Conservation (phyloP, 2,113 vertebrate genomes). For the Brachirus orientalis region DNA sequence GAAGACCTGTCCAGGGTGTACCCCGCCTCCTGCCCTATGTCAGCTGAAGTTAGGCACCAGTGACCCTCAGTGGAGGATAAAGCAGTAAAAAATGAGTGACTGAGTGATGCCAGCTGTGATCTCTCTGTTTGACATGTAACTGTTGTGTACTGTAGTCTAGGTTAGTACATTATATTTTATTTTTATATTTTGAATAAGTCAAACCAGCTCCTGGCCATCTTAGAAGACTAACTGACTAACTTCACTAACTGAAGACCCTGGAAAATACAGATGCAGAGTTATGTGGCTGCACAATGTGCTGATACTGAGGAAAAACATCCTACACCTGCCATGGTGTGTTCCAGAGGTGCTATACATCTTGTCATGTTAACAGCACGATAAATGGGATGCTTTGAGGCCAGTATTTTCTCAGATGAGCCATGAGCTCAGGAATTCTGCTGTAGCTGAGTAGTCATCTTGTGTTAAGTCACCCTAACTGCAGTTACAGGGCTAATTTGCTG, state of each 20-base stretch:
- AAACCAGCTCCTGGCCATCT: constrained; percentile 30
- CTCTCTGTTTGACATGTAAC: constrained; percentile 23
- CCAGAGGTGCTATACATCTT: constrained; percentile 51
- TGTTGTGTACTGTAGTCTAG: constrained; percentile 6
- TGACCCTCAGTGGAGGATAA: too few species aligned
- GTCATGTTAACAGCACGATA: constrained; percentile 54
- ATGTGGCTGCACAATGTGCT: constrained; percentile 11
- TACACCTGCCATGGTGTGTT: constrained; percentile 46
- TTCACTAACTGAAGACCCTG: constrained; percentile 23
- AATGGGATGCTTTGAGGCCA: constrained; percentile 37
- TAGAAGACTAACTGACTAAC: constrained; percentile 9
- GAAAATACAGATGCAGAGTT: constrained; percentile 19
- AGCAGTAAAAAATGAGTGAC: too few species aligned
- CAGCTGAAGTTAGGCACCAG: too few species aligned
- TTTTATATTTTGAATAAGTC: too few species aligned
- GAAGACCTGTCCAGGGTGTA: too few species aligned
- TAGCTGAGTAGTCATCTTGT: constrained; percentile 45
- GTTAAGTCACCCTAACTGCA: constrained; percentile 52
- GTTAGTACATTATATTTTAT: too few species aligned
- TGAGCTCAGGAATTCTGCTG: constrained; percentile 36
- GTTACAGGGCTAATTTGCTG: constrained; percentile 44
- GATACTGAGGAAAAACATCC: constrained; percentile 43
- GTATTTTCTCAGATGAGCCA: constrained; percentile 39
- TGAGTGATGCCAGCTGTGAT: not conserved
- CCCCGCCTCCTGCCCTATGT: too few species aligned